A percentile compares a stretch with the other conserved stretches of the same genome.
phyloP scores from a whole-genome alignment of 2,888 invertebrate genomes.

The Acanthosoma haemorrhoidale region DNA sequence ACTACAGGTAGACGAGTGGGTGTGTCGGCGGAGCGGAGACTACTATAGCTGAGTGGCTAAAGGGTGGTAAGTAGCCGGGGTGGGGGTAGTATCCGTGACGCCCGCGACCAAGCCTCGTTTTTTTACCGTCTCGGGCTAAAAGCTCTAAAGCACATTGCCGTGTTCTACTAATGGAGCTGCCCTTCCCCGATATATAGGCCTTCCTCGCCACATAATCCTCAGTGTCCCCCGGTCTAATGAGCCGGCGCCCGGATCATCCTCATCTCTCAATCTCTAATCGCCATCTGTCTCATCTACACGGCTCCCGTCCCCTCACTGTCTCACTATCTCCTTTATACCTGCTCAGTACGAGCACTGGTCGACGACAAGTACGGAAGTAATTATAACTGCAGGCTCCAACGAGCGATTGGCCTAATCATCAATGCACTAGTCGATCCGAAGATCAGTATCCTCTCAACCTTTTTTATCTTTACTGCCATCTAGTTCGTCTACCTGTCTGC shows the following conservation, averaged over 20 bases:
- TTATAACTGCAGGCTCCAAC: no score
- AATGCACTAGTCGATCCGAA: no score
- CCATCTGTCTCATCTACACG: background rate
- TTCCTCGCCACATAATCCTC: background rate
- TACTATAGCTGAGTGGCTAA: no score
- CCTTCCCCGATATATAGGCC: conserved; percentile 31
- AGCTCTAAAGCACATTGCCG: conserved; percentile 39
- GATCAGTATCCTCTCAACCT: no score
- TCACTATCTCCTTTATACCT: background rate
- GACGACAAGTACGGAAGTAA: no score
- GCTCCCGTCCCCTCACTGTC: background rate
- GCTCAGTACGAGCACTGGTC: no score
- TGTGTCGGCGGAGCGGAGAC: conserved; percentile 18
- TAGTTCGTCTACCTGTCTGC: no score
- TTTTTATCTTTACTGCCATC: no score
- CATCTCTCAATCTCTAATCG: background rate
- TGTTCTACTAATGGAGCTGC: conserved; percentile 39
- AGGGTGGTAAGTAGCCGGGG: conserved; percentile 19
- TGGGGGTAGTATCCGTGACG: conserved; percentile 23
- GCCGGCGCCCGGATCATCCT: conserved; percentile 4
- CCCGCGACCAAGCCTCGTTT: conserved; percentile 37
- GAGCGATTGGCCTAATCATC: no score
- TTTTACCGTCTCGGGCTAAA: conserved; percentile 38
- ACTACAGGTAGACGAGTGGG: background rate
- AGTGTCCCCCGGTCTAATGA: background rate